Evolutionary conservation across 2,113 vertebrate genomes (phyloP).

Genomic region (Engraulis encrasicolus): DNA sequence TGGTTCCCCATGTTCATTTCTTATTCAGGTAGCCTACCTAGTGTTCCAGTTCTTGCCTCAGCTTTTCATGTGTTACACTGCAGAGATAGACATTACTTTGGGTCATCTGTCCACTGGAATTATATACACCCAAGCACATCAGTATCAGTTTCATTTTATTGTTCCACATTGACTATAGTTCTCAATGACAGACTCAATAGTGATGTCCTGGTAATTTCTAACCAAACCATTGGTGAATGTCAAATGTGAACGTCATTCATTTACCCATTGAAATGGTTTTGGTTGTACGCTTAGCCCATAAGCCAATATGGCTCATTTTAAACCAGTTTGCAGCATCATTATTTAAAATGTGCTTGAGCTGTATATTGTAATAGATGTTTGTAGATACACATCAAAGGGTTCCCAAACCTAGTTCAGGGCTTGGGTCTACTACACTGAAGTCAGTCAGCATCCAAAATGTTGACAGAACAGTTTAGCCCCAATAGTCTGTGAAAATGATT

Average conservation of each 20-base stretch:
- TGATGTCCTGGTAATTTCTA: not conserved
- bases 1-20: conserved; percentile 44
- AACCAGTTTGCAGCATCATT: not conserved
- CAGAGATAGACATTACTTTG: not conserved
- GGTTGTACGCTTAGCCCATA: not conserved
- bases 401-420: not conserved
- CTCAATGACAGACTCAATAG: not conserved
- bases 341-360: not conserved
- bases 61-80: not conserved
- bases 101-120: not conserved
- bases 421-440: not conserved
- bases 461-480: not conserved
- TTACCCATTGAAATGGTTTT: not conserved
- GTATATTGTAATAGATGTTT: not conserved
- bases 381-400: not conserved
- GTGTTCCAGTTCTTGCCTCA: not conserved
- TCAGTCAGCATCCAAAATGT: not conserved
- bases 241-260: not conserved
- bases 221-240: not conserved
- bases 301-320: not conserved
- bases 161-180: not conserved
- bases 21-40: conserved; percentile 32
- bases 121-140: no score
- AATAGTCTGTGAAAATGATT: not conserved
- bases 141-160: no score